Conservation (phyloP, 2,113 vertebrate species). For the Lethenteron reissneri region DNA sequence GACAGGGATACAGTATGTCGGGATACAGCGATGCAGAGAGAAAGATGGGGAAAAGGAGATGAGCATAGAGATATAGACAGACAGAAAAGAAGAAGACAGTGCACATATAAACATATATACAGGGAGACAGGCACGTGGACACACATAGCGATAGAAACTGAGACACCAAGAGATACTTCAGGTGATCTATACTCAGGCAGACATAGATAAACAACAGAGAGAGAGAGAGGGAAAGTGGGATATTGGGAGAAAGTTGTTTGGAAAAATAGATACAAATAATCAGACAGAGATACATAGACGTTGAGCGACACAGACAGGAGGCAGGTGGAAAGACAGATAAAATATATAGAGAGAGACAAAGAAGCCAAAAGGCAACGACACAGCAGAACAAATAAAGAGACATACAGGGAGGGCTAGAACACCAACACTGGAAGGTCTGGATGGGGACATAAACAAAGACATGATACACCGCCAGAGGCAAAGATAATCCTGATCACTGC, state of each 20-base stretch:
- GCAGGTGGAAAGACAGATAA: no score
- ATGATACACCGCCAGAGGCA: no score
- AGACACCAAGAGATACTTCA: background rate
- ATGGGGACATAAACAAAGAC: no score
- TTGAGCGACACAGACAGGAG: no score
- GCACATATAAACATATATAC: background rate
- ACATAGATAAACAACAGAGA: slow-evolving; percentile 5
- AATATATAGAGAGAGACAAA: no score
- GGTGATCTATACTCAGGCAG: no score
- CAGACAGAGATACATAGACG: background rate
- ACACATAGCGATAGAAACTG: background rate
- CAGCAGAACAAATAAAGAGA: no score
- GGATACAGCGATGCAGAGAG: background rate
- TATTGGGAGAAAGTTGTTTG: background rate
- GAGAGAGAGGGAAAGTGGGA: rapidly evolving
- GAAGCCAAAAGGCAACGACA: no score
- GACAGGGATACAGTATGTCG: no score
- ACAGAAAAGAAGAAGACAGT: background rate
- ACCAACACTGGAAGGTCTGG: no score
- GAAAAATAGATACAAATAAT: background rate
- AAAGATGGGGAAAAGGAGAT: background rate
- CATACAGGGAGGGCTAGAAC: no score
- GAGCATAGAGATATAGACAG: background rate
- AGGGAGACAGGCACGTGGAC: background rate
- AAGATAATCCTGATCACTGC: no score